Evolutionary conservation across 2,888 invertebrate genomes (phyloP).

Genomic region (Bombyx huttoni): DNA sequence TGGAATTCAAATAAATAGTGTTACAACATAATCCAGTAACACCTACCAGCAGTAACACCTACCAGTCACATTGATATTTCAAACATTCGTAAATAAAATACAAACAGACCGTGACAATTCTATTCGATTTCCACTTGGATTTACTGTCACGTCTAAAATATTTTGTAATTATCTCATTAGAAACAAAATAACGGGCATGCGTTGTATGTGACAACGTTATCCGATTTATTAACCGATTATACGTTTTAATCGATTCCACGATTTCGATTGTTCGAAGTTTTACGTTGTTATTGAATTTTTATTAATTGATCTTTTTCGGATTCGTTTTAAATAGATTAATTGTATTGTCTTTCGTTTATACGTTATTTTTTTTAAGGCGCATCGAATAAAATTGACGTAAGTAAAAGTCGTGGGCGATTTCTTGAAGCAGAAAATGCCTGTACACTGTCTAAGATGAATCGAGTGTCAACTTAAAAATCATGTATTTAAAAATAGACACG

Average conservation of each 20-base stretch:
- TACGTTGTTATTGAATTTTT: not conserved
- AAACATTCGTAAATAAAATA: not conserved
- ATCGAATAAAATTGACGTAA: too few species aligned
- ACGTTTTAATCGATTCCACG: not conserved
- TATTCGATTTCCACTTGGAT: not conserved
- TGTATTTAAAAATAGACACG: too few species aligned
- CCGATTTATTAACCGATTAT: not conserved
- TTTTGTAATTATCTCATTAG: not conserved
- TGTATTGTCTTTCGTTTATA: too few species aligned
- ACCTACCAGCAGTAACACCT: not conserved
- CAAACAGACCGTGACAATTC: not conserved
- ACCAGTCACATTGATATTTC: not conserved
- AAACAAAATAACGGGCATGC: not conserved
- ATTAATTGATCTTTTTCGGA: too few species aligned
- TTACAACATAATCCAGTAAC: not conserved
- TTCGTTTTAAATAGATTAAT: too few species aligned
- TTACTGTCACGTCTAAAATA: not conserved
- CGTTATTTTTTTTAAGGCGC: too few species aligned
- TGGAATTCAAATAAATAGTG: too few species aligned
- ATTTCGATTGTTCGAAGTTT: not conserved
- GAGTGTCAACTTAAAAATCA: too few species aligned
- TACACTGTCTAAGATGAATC: too few species aligned
- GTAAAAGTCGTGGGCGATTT: too few species aligned
- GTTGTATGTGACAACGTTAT: not conserved
- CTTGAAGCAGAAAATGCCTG: too few species aligned